Evolutionary conservation across 2,888 invertebrate species (phyloP), one percentile per base, ranked within the genome.

Genomic region (Oxyscelio sp.): DNA sequence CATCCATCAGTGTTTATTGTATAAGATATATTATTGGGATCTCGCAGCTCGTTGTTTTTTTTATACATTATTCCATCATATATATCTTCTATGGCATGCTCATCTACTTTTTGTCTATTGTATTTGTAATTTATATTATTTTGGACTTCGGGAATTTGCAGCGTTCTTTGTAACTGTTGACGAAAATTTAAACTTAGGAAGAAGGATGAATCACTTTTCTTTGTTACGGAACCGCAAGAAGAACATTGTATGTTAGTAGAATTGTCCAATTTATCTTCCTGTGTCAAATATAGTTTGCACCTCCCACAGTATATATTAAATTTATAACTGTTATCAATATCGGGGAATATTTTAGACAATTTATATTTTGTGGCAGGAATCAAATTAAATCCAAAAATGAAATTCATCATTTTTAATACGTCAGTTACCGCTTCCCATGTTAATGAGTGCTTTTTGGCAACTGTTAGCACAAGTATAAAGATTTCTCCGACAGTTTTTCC

Each of bases 1-100:
- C 78, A 82, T n/a, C 86, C 82, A 61, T 86, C 84, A 0, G 86
- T 83, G 21, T 78, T 81, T 5, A 86, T 61, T 0, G 66, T 63
- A 11, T 77, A 77, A 8, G 66, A 77, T 4, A 77, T 21, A 21
- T 58, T 66, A 54, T 19, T 24, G 21, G 6, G 2, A 8, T 61
- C 19, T 22, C 27, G 24, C 2, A 61, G 24, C 19, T 52, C 24
- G 1, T 11, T n/a, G 4, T 24, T 50, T 0, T 58, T 50, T 40
- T 40, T 54, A 24, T 71, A 71, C 27, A 21, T 56, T 27, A 48
- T 38, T 6, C 63, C 63, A 17, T 71, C 78, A 13, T 63, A 79
- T 45, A 79, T 70, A 24, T 79, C 70, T 52, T 43, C 58, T 0
- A 45, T 11, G 9, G 8, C 2, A 34, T 48, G 5, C 9, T 21